Percentiles rank a stretch among this genome's conserved stretches.
Conservation (phyloP, 2,113 vertebrate genomes). For the Plecturocebus donacophilus region DNA sequence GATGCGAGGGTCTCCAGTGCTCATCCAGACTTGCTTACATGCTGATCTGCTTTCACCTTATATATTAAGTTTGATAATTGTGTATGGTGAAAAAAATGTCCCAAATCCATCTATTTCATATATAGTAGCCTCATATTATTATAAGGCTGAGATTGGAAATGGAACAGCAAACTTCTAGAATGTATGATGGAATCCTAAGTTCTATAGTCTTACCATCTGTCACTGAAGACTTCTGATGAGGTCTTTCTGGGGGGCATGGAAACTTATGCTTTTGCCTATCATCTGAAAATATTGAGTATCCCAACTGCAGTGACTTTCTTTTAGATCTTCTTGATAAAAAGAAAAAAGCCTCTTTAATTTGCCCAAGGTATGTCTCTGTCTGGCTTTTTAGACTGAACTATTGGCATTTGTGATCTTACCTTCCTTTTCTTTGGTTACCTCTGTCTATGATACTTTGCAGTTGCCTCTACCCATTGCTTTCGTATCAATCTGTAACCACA, state of each 20-base stretch:
- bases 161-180: neutral
- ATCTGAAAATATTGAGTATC: neutral
- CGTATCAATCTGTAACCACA: neutral
- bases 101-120: neutral
- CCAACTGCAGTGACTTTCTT: neutral
- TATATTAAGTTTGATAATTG: neutral
- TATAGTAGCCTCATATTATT: neutral
- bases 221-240: neutral
- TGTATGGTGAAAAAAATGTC: too few species aligned
- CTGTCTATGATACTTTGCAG: accelerated
- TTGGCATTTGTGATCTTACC: neutral
- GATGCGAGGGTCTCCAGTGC: accelerated
- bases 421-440: neutral
- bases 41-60: neutral
- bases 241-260: neutral
- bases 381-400: neutral
- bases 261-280: neutral
- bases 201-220: neutral
- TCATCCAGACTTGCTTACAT: neutral
- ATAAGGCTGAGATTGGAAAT: neutral
- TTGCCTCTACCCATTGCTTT: neutral
- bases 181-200: neutral
- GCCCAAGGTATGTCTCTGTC: neutral
- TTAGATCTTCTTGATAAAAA: neutral
- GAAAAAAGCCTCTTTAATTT: neutral